Evolutionary conservation across 2,888 invertebrate genomes (phyloP), one percentile per base, ranked within the genome.

Genomic region (Drosophila merina): DNA sequence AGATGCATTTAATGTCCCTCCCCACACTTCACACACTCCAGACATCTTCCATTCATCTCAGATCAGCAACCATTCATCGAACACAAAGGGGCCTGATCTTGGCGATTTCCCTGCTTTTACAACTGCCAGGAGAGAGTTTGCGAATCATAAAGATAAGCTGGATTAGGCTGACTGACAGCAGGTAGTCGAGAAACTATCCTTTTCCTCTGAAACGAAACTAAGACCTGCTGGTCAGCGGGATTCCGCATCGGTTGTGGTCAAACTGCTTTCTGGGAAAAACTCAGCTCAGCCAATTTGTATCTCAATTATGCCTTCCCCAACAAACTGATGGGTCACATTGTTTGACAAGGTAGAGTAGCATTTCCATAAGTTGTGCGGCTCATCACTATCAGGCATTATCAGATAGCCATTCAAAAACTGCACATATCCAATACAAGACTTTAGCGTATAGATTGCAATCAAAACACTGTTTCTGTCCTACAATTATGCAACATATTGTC

Each of bases 1-100:
- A 42, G 14, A 42, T 36, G 47, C 52, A 57, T 66, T 70, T 71
- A 60, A 49, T 52, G 48, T 69, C 51, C 48, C 67, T 54, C 55
- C 33, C 38, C 58, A 26, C 40, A 28, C 38, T 9, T 28, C 62
- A 45, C 58, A 20, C 40, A 20, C 38, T 44, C 36, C 62, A 50
- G 47, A 44, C 51, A 36, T 45, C 50, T 40, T 14, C 25, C 49
- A 58, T 51, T 47, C 69, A 36, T 10, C 48, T 10, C 14, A 40
- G 31, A 66, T 66, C 51, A 68, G 50, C 57, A 50, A 6, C 31
- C 69, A 51, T 57, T 51, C 47, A 51, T 45, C 40, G 49, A 47
- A 8, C 30, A 25, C 40, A 40, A 48, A 8, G 28, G 10, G 28
- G 36, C 30, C 20, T 30, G 60, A 28, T 60, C 42, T 62, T n/a